Evolutionary conservation across 2,113 vertebrate genomes (phyloP).

Genomic region (Paratilapia polleni): DNA sequence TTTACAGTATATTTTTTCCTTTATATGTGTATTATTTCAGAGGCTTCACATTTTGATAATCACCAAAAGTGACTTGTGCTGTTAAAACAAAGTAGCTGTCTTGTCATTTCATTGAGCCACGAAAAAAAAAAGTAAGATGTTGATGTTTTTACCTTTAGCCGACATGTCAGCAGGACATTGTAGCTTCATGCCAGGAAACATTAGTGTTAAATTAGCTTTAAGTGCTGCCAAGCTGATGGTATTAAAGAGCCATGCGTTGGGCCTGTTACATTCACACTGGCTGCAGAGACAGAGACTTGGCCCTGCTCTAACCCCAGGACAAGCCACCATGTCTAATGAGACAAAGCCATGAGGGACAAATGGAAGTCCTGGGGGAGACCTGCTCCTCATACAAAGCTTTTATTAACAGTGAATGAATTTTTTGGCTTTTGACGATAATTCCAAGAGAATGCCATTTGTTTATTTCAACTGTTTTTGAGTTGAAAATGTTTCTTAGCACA

Average conservation of each 20-base stretch:
- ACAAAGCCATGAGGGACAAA: background rate
- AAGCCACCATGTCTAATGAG: slow-evolving; percentile 8
- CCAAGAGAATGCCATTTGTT: slow-evolving; percentile 17
- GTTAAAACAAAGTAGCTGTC: background rate
- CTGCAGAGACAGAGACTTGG: background rate
- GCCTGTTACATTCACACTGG: background rate
- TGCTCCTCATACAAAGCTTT: background rate
- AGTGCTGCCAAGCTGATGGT: background rate
- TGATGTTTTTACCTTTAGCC: background rate
- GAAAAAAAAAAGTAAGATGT: background rate
- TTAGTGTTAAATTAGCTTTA: background rate
- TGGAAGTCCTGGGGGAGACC: background rate
- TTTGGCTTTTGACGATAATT: slow-evolving; percentile 50
- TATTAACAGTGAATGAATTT: slow-evolving; percentile 5
- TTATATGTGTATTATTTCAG: no score
- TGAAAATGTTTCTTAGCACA: background rate
- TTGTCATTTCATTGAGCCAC: background rate
- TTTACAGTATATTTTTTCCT: no score
- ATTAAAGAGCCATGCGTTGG: background rate
- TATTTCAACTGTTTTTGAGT: background rate
- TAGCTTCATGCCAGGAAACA: background rate
- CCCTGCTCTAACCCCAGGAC: background rate
- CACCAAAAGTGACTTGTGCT: no score
- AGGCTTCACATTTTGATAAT: no score
- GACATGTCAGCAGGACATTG: fast-evolving